Evolutionary conservation across 2,888 invertebrate genomes (phyloP).

Genomic region (Griposia aprilina): DNA sequence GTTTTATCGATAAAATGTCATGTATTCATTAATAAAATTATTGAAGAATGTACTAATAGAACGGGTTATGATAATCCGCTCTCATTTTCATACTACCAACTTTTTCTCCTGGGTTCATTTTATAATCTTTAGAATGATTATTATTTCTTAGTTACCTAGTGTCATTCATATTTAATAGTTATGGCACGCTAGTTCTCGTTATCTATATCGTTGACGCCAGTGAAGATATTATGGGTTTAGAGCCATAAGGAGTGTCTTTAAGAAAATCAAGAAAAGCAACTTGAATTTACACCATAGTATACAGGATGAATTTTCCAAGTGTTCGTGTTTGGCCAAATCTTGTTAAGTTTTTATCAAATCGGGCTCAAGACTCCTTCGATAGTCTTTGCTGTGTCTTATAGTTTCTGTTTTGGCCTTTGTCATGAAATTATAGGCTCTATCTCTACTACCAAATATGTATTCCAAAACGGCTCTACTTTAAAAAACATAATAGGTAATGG

Average conservation of each 20-base stretch:
- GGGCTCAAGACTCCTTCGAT: neutral
- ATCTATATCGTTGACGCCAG: constrained; percentile 4
- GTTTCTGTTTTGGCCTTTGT: neutral
- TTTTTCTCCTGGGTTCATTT: constrained; percentile 50
- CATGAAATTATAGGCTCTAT: neutral
- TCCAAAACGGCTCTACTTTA: neutral
- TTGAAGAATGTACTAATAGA: constrained; percentile 54
- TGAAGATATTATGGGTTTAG: neutral
- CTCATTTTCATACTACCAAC: constrained; percentile 44
- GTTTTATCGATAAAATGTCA: constrained; percentile 31
- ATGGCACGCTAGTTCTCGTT: constrained; percentile 19
- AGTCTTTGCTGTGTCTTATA: too few species aligned
- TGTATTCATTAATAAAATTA: constrained; percentile 45
- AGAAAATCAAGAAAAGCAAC: neutral
- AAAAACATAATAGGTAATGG: neutral
- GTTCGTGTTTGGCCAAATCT: neutral
- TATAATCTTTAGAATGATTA: constrained; percentile 38
- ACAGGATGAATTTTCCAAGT: neutral
- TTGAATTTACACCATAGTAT: neutral
- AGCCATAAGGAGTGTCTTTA: neutral
- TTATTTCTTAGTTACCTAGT: constrained; percentile 28
- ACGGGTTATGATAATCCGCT: constrained; percentile 62
- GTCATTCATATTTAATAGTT: constrained; percentile 31
- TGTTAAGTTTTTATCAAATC: neutral
- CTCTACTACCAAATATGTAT: neutral